Base-by-base conservation (phyloP, 2,797 vertebrate species). In the Eremophila alpestris region DNA sequence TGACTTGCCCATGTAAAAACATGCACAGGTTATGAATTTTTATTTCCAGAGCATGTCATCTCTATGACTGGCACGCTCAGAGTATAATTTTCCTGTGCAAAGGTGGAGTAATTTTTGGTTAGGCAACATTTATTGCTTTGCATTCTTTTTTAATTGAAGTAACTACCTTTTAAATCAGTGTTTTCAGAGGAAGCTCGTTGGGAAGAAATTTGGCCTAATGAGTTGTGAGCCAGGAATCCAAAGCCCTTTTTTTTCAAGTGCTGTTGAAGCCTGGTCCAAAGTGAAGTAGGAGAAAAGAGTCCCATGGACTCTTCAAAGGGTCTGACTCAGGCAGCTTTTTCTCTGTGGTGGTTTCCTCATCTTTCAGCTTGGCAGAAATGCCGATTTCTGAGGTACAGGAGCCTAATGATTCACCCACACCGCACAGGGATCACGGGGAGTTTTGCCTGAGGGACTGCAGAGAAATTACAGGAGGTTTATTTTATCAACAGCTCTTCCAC, bases 41-140 rank as follows among this genome's bases (percentile, higher is more conserved):
- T 60, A 64, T 89, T 92, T 91, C 68, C 78, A 74, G 78, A 83
- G 51, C 58, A 38, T 58, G 75, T 80, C 86, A 85, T 87, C 78
- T 71, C 89, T 71, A 51, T 1, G 22, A 74, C 86, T 85, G 92
- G 77, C 56, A 43, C 1, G 7, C 86, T 87, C 59, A 24, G 62
- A 69, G 83, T 16, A 0, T 78, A 90, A 95, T 93, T 92, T 93
- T 49, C 81, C 88, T 30, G 27, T n/a, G 90, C 86, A 90, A 94
- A 95, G 90, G 91, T 77, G 68, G 59, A 32, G 94, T 36, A 83
- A 90, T 94, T 81, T 38, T 95, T 69, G 59, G 65, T 94, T 75
- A 82, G 93, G 93, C 94, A 95, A 90, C 71, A 22, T 80, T 90
- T 77, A 89, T 80, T 87, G 75, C 90, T 58, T 16, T 21, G 90